Base-by-base conservation (phyloP, 2,888 invertebrate genomes). In the Dilophus febrilis region DNA sequence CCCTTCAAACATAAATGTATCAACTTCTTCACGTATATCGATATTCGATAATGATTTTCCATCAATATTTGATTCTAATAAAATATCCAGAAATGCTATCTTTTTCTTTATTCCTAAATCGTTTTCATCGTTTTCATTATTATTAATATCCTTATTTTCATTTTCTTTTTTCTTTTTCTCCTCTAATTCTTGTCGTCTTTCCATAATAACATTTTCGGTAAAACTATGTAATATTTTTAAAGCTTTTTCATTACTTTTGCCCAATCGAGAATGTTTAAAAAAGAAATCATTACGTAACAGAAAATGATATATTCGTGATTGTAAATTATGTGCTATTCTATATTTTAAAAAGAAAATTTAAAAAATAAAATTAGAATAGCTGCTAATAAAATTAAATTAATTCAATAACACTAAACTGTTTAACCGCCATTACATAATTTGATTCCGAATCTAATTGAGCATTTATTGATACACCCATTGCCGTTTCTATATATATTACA, bases 391-490 rank as follows among this genome's bases (percentile, higher is more conserved):
- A 22, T 22, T 22, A 22, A 22, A 22, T 6, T 6, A 6, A 6
- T 22, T 22, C 8, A 22, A 22, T 6, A 6, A 22, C 22, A 41
- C 71, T n/a, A 70, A 64, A 79, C 78, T 67, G 67, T 58, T 75
- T 74, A 26, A 86, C 76, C n/a, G 79, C 74, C 49, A 67, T 64
- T 1, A 85, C 80, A 53, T 85, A 87, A 46, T 73, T 69, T 0
- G 78, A 77, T 46, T 79, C 68, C 7, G 65, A 64, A 51, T 78
- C 64, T 6, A 64, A 63, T 56, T 87, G 85, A 0, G 85, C 82
- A 52, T 80, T 66, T 1, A 84, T 64, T 22, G 71, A 68, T 10
- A 74, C 71, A 1, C 87, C 88, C 87, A 90, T 90, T 11, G 88
- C 80, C 6, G 84, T 77, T 64, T 88, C 87, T 82, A 64, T n/a